These are phyloP conservation scores for Drosophila helvetica DNA, from an alignment of 2,888 invertebrate species.

Conservation along the genomic window DNA sequence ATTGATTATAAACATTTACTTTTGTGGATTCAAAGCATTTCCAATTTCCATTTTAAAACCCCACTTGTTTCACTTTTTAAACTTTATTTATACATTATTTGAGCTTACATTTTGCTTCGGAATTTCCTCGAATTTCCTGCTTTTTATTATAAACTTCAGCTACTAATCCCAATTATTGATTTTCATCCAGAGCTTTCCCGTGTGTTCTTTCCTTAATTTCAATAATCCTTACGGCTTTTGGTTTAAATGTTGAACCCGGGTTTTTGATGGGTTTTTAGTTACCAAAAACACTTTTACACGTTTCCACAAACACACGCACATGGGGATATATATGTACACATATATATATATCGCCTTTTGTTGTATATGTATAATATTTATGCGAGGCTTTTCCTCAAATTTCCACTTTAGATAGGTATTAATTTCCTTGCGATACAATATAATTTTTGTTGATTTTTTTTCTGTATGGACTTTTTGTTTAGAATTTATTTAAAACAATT, in stretches of 20 bases:
- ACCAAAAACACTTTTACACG: constrained; percentile 29
- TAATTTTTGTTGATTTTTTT: constrained; percentile 10
- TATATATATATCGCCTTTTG: constrained; percentile 11
- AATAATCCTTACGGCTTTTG: constrained; percentile 36
- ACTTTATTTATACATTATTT: not conserved
- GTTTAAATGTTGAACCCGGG: constrained; percentile 21
- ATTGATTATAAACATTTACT: not conserved
- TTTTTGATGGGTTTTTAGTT: constrained; percentile 54
- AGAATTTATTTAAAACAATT: constrained; percentile 66
- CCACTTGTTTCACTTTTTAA: not conserved
- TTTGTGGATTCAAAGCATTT: not conserved
- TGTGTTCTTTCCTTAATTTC: constrained; percentile 21
- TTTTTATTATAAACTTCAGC: constrained; percentile 61
- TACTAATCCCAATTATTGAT: constrained; percentile 82
- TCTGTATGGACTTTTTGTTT: constrained; percentile 16
- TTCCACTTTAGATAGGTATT: not conserved
- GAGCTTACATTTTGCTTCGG: constrained; percentile 66
- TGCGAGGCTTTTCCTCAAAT: not conserved
- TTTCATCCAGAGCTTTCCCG: constrained; percentile 59
- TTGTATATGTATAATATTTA: constrained; percentile 35
- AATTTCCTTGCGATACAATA: constrained; percentile 3
- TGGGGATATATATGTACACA: constrained; percentile 3
- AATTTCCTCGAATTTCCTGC: constrained; percentile 4
- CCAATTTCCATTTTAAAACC: not conserved
- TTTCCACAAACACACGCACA: constrained; percentile 30